Evolutionary conservation across 2,888 invertebrate genomes (phyloP), one percentile per base, ranked within the genome.

Genomic region (Catotricha subobsoleta): DNA sequence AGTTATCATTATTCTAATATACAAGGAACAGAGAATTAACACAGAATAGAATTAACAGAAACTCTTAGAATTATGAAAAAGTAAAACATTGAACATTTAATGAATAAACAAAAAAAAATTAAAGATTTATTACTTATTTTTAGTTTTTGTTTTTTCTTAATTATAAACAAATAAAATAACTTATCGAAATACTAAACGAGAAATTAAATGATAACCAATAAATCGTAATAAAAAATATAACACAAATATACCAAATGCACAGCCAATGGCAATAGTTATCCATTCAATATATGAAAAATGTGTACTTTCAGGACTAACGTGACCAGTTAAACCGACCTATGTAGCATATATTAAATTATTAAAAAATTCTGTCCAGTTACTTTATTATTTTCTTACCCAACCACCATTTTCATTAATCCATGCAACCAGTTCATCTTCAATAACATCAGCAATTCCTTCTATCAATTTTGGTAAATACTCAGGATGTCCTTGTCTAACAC

Each of bases 391-490:
- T 6, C n/a, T 25, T 62, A 87, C 87, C 88, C 90, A 90, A 58
- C 88, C 88, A 15, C 87, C 87, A 53, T 84, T 81, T 36, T 74
- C 67, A 40, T 79, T 77, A 10, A 90, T 76, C 88, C 88, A 90
- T 1, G 72, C 60, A 1, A 76, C 76, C 25, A 80, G 58, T 48
- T 75, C 72, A 48, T 76, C 72, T 53, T 78, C 76, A 23, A 80
- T 67, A 19, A 80, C 73, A 48, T 80, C 77, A 0, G 76, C 71
- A 51, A 87, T 76, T 40, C 76, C 78, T 50, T 86, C 80, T 46
- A 86, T 68, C 18, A 90, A 67, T 43, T 75, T 75, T 9, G 77
- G 74, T 40, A 88, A 68, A 52, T 77, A 81, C 34, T 87, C 86
- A 0, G 80, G 78, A 64, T 76, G 68, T 48, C 84, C 74, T 65